Conservation (phyloP, 2,113 vertebrate genomes). For the Caretta caretta region DNA sequence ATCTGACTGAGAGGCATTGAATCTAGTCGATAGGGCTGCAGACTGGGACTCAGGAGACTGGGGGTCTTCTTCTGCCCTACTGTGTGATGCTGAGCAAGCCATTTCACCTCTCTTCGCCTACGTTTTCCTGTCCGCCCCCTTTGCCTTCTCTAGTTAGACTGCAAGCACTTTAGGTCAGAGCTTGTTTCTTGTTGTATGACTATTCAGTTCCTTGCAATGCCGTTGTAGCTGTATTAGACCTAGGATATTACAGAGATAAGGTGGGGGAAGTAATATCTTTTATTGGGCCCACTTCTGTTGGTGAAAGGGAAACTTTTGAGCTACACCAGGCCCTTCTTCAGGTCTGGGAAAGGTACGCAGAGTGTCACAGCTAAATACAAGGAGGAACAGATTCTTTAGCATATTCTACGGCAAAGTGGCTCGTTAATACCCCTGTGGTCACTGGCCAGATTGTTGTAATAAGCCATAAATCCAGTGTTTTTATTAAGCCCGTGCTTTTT, state of each 20-base stretch:
- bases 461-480: neutral
- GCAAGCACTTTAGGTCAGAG: neutral
- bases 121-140: neutral
- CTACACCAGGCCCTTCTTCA: neutral
- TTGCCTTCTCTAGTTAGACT: rapidly evolving
- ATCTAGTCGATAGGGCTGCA: rapidly evolving
- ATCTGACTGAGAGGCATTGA: rapidly evolving
- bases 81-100: neutral
- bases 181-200: neutral
- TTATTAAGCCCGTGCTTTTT: neutral
- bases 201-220: neutral
- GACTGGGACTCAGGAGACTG: neutral
- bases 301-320: neutral
- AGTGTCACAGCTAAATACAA: neutral
- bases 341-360: neutral
- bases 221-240: neutral
- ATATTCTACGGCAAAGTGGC: neutral
- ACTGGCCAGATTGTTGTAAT: neutral
- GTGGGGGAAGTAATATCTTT: neutral
- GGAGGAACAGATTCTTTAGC: neutral
- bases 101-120: neutral
- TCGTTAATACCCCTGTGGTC: neutral
- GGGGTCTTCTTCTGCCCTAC: neutral
- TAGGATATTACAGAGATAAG: neutral
- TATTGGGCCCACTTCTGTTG: neutral